A percentile compares a stretch with the other conserved stretches of the same genome.
phyloP scores from a whole-genome alignment of 2,888 invertebrate genomes.

The Mimumesa dahlbomi region DNA sequence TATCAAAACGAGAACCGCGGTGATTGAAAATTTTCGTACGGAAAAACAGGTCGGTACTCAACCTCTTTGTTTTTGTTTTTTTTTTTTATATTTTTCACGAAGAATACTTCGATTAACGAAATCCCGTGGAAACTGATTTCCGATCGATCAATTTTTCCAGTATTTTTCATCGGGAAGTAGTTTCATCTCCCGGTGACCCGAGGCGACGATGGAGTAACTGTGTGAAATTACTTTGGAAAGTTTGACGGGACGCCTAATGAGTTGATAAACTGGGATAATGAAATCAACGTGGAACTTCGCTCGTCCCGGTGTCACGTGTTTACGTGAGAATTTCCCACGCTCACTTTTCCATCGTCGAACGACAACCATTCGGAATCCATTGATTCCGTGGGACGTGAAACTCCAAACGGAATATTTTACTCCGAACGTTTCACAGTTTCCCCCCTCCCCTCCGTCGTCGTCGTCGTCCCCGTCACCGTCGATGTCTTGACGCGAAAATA shows the following conservation, averaged over 20 bases:
- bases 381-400: no score
- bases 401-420: no score
- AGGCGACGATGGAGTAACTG: neutral
- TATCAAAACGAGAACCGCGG: no score
- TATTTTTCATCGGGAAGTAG: neutral
- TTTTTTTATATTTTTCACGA: no score
- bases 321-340: neutral
- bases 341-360: neutral
- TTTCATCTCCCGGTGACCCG: neutral
- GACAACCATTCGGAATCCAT: neutral
- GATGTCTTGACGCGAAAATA: neutral
- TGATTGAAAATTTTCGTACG: no score
- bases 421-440: no score
- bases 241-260: constrained; percentile 4
- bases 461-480: neutral
- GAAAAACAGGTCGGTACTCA: no score
- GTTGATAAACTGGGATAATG: neutral
- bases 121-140: neutral
- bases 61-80: no score
- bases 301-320: neutral
- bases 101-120: neutral
- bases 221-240: constrained; percentile 5
- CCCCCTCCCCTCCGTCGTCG: no score
- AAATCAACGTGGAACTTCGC: neutral
- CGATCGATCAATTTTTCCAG: neutral